A percentile compares a stretch with the other conserved stretches of the same genome.
Evolutionary conservation across 1,140 invertebrate species (phyloP).

Genomic region (Lepidurus apus): DNA sequence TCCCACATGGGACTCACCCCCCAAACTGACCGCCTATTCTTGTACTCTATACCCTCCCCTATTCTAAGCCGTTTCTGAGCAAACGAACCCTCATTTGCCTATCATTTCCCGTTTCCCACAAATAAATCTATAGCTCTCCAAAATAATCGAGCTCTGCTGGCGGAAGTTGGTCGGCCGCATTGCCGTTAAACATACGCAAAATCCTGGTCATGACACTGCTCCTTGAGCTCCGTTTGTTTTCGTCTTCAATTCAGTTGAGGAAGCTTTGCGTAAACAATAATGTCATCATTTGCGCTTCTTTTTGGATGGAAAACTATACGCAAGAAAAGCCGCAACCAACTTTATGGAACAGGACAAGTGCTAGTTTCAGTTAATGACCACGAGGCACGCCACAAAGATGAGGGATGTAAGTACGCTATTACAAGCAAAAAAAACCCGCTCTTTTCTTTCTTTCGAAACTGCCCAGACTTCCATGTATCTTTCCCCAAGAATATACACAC

Average conservation of each 20-base stretch:
- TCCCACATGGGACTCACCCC: background rate
- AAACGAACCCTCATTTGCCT: background rate
- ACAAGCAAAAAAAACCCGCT: background rate
- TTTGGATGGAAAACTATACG: too few relatives aligned
- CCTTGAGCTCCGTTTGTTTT: background rate
- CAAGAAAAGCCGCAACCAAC: too few relatives aligned
- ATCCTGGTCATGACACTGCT: background rate
- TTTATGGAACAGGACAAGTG: too few relatives aligned
- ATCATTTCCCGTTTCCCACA: background rate
- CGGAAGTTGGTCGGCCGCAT: background rate
- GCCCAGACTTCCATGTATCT: background rate
- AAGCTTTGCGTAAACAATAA: too few relatives aligned
- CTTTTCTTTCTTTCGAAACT: background rate
- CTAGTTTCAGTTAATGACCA: too few relatives aligned
- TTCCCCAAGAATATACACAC: background rate
- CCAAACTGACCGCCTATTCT: background rate
- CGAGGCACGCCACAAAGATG: too few relatives aligned
- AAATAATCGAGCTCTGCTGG: background rate
- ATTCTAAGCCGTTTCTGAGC: background rate
- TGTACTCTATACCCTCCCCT: background rate
- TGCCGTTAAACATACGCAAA: constrained; percentile 1
- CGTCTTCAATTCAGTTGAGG: too few relatives aligned
- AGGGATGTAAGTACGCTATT: background rate
- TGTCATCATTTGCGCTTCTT: too few relatives aligned
- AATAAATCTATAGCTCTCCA: background rate